phyloP scores from a whole-genome alignment of 2,888 invertebrate species.

The Trypoxylon attenuatum region DNA sequence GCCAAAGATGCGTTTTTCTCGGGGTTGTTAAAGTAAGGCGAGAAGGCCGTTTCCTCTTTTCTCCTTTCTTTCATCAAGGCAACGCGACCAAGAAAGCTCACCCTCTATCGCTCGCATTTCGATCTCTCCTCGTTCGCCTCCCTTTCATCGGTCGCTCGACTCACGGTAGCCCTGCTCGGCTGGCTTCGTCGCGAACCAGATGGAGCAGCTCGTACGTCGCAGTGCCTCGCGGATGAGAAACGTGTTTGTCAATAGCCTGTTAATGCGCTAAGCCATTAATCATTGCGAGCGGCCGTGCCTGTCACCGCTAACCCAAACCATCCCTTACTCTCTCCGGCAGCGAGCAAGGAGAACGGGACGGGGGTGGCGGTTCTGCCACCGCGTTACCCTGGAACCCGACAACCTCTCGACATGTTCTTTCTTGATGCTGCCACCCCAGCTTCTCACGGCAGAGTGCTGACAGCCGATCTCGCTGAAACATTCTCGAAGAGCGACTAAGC shows the following conservation, averaged over 20 bases:
- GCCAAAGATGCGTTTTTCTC: conserved; percentile 52
- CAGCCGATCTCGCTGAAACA: conserved; percentile 2
- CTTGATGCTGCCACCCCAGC: conserved; percentile 36
- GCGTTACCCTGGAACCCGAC: conserved; percentile 14
- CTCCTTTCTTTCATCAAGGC: conserved; percentile 45
- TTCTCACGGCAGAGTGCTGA: conserved; percentile 9
- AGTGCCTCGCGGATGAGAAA: conserved; percentile 63
- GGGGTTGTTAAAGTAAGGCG: conserved; percentile 28
- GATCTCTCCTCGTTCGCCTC: conserved; percentile 57
- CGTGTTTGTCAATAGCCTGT: conserved; percentile 75
- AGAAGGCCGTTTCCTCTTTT: conserved; percentile 33
- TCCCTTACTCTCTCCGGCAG: conserved; percentile 36
- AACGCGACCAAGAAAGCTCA: conserved; percentile 61
- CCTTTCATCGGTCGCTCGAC: conserved; percentile 58
- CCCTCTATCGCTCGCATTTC: conserved; percentile 52
- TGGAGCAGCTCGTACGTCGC: conserved; percentile 31
- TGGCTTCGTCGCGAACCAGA: conserved; percentile 24
- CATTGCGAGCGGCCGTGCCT: conserved; percentile 71
- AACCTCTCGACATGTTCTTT: conserved; percentile 43
- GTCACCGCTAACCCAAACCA: conserved; percentile 67
- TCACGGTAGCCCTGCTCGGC: conserved; percentile 38
- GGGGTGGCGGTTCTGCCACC: neutral
- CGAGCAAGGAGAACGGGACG: neutral
- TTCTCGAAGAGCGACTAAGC: neutral
- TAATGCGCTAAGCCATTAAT: conserved; percentile 76